Evolutionary conservation across 2,113 vertebrate species (phyloP), one percentile per base, ranked within the genome.

Genomic region (Muntiacus muntjak): DNA sequence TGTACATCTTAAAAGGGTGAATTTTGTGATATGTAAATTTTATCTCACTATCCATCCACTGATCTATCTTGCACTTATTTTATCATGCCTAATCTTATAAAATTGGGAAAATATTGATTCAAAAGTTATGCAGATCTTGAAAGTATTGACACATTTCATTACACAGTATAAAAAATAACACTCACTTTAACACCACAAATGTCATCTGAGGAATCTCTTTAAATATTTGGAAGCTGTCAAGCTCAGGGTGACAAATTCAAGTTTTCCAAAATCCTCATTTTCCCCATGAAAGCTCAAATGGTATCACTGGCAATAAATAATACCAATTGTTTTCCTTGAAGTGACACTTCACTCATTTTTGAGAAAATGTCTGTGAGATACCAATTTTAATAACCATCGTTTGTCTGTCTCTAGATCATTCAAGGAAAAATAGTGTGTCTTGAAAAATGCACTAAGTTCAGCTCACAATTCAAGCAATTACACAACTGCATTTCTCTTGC

Each of bases 261-360:
- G 84, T 95, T 97, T 97, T 76, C 57, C 33, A 64, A 87, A 96
- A 94, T 64, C 92, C 52, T 96, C 71, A 58, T 97, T 97, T 97
- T 96, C 57, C 57, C 62, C 54, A 55, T 94, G 94, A 97, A 92
- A 94, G 57, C 58, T 87, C 45, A 58, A 33, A 88, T 94, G 57
- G 87, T 87, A 85, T 87, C 89, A 94, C 90, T 93, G 71, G 36
- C 79, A 93, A 94, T 96, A 97, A 96, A 98, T 87, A 89, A 33
- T 87, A 74, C 81, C 74, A 84, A 89, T 97, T 96, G 89, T 96
- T 98, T 97, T 89, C 33, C 91, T 95, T 95, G 79, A 96, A 93
- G 67, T 97, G 95, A 89, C 36, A 84, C 52, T 87, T 93, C 52
- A 94, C 97, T 98, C 52, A 87, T 90, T 96, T 96, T 57, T 62